Evolutionary conservation across 2,888 invertebrate genomes (phyloP), one percentile per base, ranked within the genome.

Genomic region (Camptogramma bilineatum): DNA sequence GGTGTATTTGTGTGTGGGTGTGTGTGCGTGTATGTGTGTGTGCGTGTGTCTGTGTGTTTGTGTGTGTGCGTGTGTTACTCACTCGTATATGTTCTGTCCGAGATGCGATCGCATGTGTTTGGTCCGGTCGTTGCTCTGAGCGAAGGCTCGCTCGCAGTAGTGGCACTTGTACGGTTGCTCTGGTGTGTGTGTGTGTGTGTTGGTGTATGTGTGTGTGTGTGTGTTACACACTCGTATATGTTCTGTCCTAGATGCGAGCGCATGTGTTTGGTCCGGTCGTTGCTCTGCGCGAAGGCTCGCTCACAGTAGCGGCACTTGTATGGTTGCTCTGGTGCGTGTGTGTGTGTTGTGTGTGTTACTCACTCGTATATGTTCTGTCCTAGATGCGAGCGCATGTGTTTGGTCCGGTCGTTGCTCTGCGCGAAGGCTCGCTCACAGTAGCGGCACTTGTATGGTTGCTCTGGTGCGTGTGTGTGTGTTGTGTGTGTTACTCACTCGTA

Each of bases 401-500:
- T 94, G 61, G 91, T 88, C 52, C 94, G 84, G 76, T 94, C 94
- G 73, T 94, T 94, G 82, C 94, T 94, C 84, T 94, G 94, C 0
- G 94, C 84, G 85, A 94, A 94, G 16, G 94, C 91, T 2, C 94
- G 89, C 46, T 92, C 91, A 78, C 94, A 95, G 69, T 85, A 85
- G 53, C 79, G 81, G 75, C 95, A 95, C 70, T 87, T 88, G 78
- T 94, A 94, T 0, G 94, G 93, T 70, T 93, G 93, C 77, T 94
- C 93, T n/a, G n/a, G n/a, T n/a, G n/a, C n/a, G n/a, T n/a, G n/a
- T n/a, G n/a, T n/a, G n/a, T n/a, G 13, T 39, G 39, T 39, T n/a
- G n/a, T n/a, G n/a, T n/a, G n/a, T n/a, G n/a, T n/a, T n/a, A 13
- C 28, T 28, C 28, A 28, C 28, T 28, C 28, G 28, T 28, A 28